Evolutionary conservation across 2,113 vertebrate species (phyloP).

Genomic region (Synchiropus splendidus): DNA sequence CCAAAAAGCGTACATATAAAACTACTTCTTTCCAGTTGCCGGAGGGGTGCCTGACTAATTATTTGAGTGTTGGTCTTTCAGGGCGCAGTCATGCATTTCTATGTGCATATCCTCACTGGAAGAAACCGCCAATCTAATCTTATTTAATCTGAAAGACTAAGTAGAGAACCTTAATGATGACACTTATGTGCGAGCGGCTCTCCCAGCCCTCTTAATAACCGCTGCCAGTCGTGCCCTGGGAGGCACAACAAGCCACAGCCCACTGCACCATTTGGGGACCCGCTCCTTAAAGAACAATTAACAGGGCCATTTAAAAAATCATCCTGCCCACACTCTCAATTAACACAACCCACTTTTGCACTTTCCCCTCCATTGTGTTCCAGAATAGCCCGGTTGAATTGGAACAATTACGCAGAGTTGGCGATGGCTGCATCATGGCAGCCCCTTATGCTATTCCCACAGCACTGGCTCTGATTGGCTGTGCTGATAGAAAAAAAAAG

Average conservation of each 20-base stretch:
- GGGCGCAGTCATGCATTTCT: no score
- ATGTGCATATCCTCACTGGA: no score
- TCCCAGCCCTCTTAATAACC: conserved; percentile 24
- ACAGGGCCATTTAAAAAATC: conserved; percentile 62
- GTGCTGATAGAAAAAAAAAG: no score
- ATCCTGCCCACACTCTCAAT: conserved; percentile 67
- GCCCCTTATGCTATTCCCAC: conserved; percentile 24
- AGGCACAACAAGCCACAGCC: conserved; percentile 34
- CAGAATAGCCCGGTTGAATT: conserved; percentile 52
- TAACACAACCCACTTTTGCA: conserved; percentile 62
- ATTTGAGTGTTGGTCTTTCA: no score
- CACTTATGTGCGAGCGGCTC: conserved; percentile 35
- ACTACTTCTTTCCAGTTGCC: no score
- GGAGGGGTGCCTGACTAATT: no score
- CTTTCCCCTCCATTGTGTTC: conserved; percentile 56
- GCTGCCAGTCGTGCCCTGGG: conserved; percentile 37
- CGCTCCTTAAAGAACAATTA: conserved; percentile 70
- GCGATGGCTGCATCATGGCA: conserved; percentile 27
- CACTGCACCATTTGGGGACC: conserved; percentile 34
- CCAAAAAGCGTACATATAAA: no score
- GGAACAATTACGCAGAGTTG: conserved; percentile 36
- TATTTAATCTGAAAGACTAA: conserved; percentile 29
- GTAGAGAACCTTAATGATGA: conserved; percentile 28
- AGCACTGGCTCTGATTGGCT: conserved; percentile 18
- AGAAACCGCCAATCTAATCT: no score